Base-by-base conservation (phyloP, 2,113 vertebrate species). In the Microcebus jonahi region DNA sequence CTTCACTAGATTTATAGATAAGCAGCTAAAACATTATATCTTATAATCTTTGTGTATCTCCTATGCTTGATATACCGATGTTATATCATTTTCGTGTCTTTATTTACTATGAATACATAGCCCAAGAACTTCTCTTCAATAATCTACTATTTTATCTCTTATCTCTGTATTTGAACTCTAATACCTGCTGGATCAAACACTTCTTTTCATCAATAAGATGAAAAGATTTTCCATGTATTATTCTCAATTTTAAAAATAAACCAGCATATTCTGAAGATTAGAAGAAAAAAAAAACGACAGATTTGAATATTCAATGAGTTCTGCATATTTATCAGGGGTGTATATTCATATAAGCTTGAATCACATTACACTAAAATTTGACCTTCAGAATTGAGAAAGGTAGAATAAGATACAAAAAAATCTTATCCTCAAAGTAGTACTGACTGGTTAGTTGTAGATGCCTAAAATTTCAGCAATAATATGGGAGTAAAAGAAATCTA, bases 151-250 rank as follows among this genome's bases (percentile, higher is more conserved):
- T 96, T 97, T 80, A 97, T 97, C 94, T 97, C 97, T 97, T 95
- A 93, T 97, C 96, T 94, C 12, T 87, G 84, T 61, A 97, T 95
- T 96, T 97, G 90, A 95, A 96, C 94, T 97, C 8, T 84, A 80
- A 59, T 92, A 80, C 68, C 67, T 89, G 25, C 34, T 77, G 71
- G 91, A 98, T 98, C 97, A 97, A 97, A 97, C 79, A 88, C 59
- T 94, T 95, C 84, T 90, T 97, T 98, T 97, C 92, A 97, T 97
- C 96, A 97, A 63, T 59, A 81, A 91, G 95, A 97, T 97, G 70
- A 97, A 97, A 98, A 93, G 71, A 57, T 57, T 96, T 85, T 76
- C n/a, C 57, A 73, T 89, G 70, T 67, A 86, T 96, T 97, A 87
- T 95, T 94, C 79, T 96, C 75, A 93, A 59, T 96, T 95, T 45